phyloP scores from a whole-genome alignment of 35 echinoderm and acorn worm genomes.

The Amphiura filiformis region DNA sequence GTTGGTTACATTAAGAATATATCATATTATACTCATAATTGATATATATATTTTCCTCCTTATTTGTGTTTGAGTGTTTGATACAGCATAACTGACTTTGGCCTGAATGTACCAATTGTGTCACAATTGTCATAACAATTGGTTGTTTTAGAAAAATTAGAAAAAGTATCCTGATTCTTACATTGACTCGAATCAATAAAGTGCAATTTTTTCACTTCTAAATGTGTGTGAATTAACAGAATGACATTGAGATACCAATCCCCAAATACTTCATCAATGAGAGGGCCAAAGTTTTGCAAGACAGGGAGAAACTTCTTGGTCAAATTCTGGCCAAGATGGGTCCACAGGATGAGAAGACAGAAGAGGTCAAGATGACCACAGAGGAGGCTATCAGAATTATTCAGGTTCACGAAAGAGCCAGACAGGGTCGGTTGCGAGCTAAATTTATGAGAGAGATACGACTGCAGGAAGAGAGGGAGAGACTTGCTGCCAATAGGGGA shows the following conservation, averaged over 20 bases:
- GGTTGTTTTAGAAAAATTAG: too few species aligned
- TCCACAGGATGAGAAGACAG: slow-evolving; percentile 84
- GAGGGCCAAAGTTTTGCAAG: slow-evolving; percentile 81
- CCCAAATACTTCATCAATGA: slow-evolving; percentile 99
- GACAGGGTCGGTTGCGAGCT: slow-evolving; percentile 90
- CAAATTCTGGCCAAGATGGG: slow-evolving; percentile 99
- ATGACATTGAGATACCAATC: slow-evolving; percentile 89
- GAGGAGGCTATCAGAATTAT: slow-evolving; percentile 86
- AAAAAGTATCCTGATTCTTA: too few species aligned
- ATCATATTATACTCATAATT: too few species aligned
- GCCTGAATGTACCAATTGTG: too few species aligned
- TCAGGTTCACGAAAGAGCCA: slow-evolving; percentile 93
- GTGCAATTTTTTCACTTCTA: too few species aligned
- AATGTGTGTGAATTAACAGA: too few species aligned
- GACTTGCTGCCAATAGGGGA: slow-evolving; percentile 89
- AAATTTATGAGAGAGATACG: slow-evolving; percentile 99
- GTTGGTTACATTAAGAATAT: too few species aligned
- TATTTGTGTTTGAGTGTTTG: too few species aligned
- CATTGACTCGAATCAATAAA: too few species aligned
- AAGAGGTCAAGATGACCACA: slow-evolving; percentile 87
- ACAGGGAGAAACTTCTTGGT: slow-evolving; percentile 93
- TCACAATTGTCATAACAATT: too few species aligned
- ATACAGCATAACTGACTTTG: too few species aligned
- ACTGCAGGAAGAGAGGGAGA: slow-evolving; percentile 92
- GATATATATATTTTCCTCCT: too few species aligned